Evolutionary conservation across 2,797 vertebrate genomes (phyloP), one percentile per base, ranked within the genome.

Genomic region (Botia kubotai): DNA sequence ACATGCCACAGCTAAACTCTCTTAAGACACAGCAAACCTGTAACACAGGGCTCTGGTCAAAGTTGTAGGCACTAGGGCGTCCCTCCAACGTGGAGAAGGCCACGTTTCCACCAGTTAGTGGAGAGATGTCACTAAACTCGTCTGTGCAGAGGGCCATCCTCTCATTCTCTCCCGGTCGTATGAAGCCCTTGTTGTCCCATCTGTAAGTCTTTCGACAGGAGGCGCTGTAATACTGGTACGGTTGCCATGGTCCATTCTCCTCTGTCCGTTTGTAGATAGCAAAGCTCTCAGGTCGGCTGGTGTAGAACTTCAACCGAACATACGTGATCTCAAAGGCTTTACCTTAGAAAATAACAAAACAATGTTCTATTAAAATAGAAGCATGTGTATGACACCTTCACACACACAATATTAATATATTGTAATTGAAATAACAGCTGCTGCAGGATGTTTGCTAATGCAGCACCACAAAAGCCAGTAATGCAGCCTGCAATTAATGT

Each of bases 101-200:
- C 84, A 98, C 97, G 0, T 97, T 98, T 83, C 97, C 97, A 0
- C 97, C 97, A 0, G 94, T 97, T 70, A 99, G 92, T 0, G 97
- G 97, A 7, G 97, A 98, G 91, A 99, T 99, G 90, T 99, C 97
- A 0, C 97, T 98, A 93, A 99, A 99, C 86, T 99, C 97, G 0
- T 96, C 96, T 0, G 95, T 97, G 88, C 97, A 99, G 74, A 95
- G 90, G 23, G 97, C 94, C 1, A 90, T 89, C 23, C 91, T 94
- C 90, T 99, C 97, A 0, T 97, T 94, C 39, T 95, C 92, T 0
- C 97, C 96, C 0, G 94, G 94, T 1, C 82, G 92, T 83, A 97
- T 91, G 89, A 85, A 94, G 2, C 88, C 94, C 63, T 93, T 91
- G 0, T 87, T 82, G 0, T 82, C 83, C 70, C 79, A 91, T 6